phyloP scores from a whole-genome alignment of 2,888 invertebrate genomes.

The Philereme transversata region DNA sequence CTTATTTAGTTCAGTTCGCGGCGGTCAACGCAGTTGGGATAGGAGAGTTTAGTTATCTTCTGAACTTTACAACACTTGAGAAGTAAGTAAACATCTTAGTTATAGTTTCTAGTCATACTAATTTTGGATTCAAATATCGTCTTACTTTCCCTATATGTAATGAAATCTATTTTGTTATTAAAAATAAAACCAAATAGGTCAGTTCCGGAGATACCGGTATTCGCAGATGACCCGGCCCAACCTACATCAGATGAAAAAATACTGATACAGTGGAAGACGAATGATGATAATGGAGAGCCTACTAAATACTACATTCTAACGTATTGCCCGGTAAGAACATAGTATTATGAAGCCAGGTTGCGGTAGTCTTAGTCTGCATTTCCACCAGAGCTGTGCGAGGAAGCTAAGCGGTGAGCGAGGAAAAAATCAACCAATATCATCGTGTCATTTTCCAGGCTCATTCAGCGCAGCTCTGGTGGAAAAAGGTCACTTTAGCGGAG shows the following conservation, averaged over 20 bases:
- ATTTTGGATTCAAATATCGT: no score
- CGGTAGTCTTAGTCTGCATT: no score
- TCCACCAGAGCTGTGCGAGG: no score
- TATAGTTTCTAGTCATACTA: no score
- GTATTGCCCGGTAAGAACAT: conserved; percentile 63
- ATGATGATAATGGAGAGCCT: conserved; percentile 61
- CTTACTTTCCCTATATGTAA: no score
- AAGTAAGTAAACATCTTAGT: conserved; percentile 54
- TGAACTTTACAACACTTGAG: conserved; percentile 59
- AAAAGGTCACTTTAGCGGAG: no score
- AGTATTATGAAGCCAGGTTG: no score
- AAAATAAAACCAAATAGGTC: conserved; percentile 47
- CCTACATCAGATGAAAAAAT: conserved; percentile 41
- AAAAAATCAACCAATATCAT: no score
- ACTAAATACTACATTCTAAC: conserved; percentile 63
- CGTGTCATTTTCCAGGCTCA: no score
- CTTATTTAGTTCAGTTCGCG: conserved; percentile 64
- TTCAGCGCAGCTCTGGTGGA: no score
- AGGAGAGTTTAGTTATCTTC: conserved; percentile 56
- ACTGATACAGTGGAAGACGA: conserved; percentile 61
- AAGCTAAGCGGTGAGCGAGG: no score
- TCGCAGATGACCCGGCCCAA: conserved; percentile 47
- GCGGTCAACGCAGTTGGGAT: conserved; percentile 66
- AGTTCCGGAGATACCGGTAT: conserved; percentile 61
- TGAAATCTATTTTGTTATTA: no score